Evolutionary conservation across 2,113 vertebrate genomes (phyloP), one percentile per base, ranked within the genome.

Genomic region (Pogonocichla stellata): DNA sequence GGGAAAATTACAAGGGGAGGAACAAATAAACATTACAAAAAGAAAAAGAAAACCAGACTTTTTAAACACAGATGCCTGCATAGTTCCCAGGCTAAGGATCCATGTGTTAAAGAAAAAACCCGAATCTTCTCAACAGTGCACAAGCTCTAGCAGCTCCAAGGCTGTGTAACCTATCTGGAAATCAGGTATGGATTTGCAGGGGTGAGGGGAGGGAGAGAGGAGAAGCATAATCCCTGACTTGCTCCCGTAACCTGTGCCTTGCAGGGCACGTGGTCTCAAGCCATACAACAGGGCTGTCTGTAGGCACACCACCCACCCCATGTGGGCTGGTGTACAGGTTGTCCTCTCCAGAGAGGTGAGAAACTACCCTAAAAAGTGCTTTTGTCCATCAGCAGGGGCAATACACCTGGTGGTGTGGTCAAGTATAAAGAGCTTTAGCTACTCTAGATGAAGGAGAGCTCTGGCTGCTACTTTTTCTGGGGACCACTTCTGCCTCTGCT

Each of bases 21-120:
- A 96, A 96, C 81, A 97, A 97, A 97, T 97, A 97, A 97, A 97
- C 95, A 97, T 77, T 92, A 69, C 42, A 64, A 88, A 93, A 91
- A 81, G 74, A 71, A 90, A 97, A 90, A 94, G 90, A 94, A 88
- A 95, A 84, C 73, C 95, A 97, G 96, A 95, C 92, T 92, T 95
- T 86, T 87, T 71, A 94, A 97, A 97, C 73, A 96, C 40, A 19
- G 82, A 82, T 0, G 81, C 71, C 80, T 74, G 86, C 71, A 87
- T 33, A 66, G 79, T 96, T 97, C 96, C 94, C 96, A 95, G 90
- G 90, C 80, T 75, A 89, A 90, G 90, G 23, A 74, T 28, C 45
- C 72, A 33, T 60, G 33, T 74, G 17, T 93, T 75, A 20, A 60
- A 81, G 57, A 29, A 78, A 69, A 62, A 80, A 40, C 0, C 4